A percentile compares a stretch with the other conserved stretches of the same genome.
phyloP scores from a whole-genome alignment of 2,888 invertebrate species.

The Perizoma flavofasciatum region DNA sequence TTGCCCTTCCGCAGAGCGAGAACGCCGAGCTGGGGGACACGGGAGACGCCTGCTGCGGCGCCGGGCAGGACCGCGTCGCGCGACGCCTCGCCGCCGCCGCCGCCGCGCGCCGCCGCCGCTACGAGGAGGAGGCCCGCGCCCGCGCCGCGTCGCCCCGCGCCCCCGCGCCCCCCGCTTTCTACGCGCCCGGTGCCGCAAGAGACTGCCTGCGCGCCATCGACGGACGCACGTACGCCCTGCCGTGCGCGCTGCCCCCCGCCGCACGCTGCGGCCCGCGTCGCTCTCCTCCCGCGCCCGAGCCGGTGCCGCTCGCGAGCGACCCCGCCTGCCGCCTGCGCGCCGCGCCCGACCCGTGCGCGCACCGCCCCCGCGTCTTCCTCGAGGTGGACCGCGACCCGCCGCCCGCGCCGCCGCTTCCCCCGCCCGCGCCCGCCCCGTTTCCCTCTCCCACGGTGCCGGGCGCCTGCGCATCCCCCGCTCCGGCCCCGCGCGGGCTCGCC shows the following conservation, averaged over 20 bases:
- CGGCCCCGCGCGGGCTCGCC: conserved; percentile 15
- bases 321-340: conserved; percentile 43
- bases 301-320: conserved; percentile 44
- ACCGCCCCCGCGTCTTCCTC: conserved; percentile 51
- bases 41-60: conserved; percentile 22
- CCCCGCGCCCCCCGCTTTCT: conserved; percentile 16
- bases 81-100: conserved; percentile 42
- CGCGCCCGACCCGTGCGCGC: conserved; percentile 55
- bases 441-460: neutral
- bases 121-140: conserved; percentile 42
- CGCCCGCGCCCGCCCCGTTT: conserved; percentile 7
- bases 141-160: conserved; percentile 14
- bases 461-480: conserved; percentile 8
- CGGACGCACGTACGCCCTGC: conserved; percentile 46
- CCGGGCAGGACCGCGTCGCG: conserved; percentile 46
- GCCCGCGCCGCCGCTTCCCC: neutral
- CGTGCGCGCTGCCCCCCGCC: conserved; percentile 17
- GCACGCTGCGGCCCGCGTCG: conserved; percentile 41
- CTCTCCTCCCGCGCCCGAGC: conserved; percentile 43
- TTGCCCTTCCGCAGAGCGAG: neutral
- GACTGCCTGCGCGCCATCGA: conserved; percentile 50
- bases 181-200: conserved; percentile 42
- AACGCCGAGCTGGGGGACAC: neutral
- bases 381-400: conserved; percentile 49
- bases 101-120: conserved; percentile 41